phyloP scores from a whole-genome alignment of 2,113 vertebrate genomes.

The Dipodomys stephensi region DNA sequence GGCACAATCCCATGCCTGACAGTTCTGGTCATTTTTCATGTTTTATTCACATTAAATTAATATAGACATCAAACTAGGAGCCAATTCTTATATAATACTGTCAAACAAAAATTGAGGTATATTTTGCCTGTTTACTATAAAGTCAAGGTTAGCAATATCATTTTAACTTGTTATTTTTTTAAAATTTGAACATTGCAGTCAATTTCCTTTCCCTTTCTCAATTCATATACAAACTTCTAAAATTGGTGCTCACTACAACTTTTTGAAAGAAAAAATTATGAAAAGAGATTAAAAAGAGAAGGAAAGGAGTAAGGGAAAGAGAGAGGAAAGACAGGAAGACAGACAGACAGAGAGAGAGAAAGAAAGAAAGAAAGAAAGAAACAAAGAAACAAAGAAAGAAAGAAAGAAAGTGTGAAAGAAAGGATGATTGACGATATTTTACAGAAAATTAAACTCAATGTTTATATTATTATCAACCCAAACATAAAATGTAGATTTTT shows the following conservation, averaged over 20 bases:
- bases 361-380: not conserved
- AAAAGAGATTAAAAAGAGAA: not conserved
- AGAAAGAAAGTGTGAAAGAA: not conserved
- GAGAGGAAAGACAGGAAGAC: not conserved
- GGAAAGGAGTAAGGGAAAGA: not conserved
- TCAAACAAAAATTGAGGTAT: conserved; percentile 42
- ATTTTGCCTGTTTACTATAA: not conserved
- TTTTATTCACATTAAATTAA: conserved; percentile 67
- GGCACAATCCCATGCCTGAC: conserved; percentile 46
- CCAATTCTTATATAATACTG: conserved; percentile 48
- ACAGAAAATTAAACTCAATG: not conserved
- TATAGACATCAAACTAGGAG: conserved; percentile 24
- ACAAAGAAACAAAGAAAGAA: not conserved
- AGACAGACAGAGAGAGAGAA: not conserved
- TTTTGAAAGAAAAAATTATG: not conserved
- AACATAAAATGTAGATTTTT: not conserved
- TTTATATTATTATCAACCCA: not conserved
- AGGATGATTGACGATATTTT: not conserved
- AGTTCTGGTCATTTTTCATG: conserved; percentile 49
- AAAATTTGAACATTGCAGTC: not conserved
- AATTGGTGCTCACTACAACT: not conserved
- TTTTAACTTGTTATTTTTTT: not conserved
- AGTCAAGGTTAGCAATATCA: not conserved
- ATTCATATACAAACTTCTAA: not conserved
- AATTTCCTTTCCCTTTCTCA: not conserved